Base-by-base conservation (phyloP, 2,888 invertebrate genomes). In the Strigamia crassipes region DNA sequence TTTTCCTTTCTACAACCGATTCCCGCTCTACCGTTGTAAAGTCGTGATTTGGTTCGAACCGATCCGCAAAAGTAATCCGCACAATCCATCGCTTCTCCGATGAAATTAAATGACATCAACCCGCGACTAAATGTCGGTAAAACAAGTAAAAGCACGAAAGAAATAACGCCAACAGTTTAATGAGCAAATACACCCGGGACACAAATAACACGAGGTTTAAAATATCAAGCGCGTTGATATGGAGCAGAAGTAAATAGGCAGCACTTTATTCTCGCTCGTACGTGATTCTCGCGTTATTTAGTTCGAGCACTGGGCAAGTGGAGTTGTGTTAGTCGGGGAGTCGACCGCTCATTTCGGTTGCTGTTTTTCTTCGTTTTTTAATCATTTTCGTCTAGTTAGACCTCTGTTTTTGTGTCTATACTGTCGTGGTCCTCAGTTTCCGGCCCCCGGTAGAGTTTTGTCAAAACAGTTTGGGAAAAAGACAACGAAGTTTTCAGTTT, bases 271-370 rank as follows among this genome's bases (percentile, higher is more conserved):
- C 88, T 87, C 87, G 83, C 83, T 82, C 85, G 85, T 84, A 83
- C 83, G 84, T 84, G 84, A 84, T 83, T 84, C 84, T 84, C 87
- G 88, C 88, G 89, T 89, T 90, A 91, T 90, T 90, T 90, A 90
- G 90, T 90, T 90, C 90, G 89, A 90, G 90, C 90, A 90, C 90
- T 90, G 89, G 80, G 84, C 83, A 82, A 82, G 83, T 83, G 83
- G 84, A 83, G 84, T 84, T 84, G 84, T 82, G 84, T 84, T 84
- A 61, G 84, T 84, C 83, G 84, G 83, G 83, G 84, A 83, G 83
- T 84, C 83, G 82, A 84, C 77, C 82, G 84, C 83, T 83, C 83
- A 83, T 84, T 84, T 84, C 84, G 83, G 83, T 84, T 80, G 73
- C 77, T 79, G 83, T 84, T 84, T 84, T 81, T 80, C 56, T 80